phyloP scores from a whole-genome alignment of 1,140 invertebrate genomes.

The Saccostrea glomerata region DNA sequence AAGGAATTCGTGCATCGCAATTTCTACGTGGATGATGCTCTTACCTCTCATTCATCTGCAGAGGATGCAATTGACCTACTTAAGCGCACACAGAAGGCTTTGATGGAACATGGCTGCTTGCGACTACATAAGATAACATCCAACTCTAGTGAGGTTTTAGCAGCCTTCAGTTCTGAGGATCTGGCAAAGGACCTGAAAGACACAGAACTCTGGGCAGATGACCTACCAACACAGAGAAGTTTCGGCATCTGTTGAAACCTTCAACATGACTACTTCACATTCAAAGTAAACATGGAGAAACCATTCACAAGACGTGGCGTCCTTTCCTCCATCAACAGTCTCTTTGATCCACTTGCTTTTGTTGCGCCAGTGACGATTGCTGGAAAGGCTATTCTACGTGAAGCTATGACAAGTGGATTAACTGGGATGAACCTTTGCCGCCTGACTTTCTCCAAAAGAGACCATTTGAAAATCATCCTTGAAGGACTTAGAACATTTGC shows the following conservation, averaged over 20 bases:
- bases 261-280: conserved; percentile 31
- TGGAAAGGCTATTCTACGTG: conserved; percentile 55
- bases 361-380: conserved; percentile 53
- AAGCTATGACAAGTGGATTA: conserved; percentile 56
- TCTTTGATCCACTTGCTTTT: conserved; percentile 61
- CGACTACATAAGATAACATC: conserved; percentile 50
- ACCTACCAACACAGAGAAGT: conserved; percentile 38
- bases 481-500: conserved; percentile 13
- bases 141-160: conserved; percentile 43
- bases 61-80: conserved; percentile 39
- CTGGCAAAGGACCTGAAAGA: conserved; percentile 42
- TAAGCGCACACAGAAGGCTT: conserved; percentile 25
- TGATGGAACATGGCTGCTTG: conserved; percentile 24
- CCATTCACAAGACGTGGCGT: conserved; percentile 54
- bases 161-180: conserved; percentile 42
- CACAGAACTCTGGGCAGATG: conserved; percentile 9
- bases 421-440: conserved; percentile 59
- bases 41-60: conserved; percentile 32
- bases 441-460: conserved; percentile 33
- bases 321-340: conserved; percentile 51
- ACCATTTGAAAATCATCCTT: conserved; percentile 43
- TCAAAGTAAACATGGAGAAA: conserved; percentile 44
- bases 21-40: conserved; percentile 50
- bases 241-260: conserved; percentile 48
- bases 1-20: conserved; percentile 32